Conservation (phyloP, 2,888 invertebrate genomes). For the Clepsis dumicolana region DNA sequence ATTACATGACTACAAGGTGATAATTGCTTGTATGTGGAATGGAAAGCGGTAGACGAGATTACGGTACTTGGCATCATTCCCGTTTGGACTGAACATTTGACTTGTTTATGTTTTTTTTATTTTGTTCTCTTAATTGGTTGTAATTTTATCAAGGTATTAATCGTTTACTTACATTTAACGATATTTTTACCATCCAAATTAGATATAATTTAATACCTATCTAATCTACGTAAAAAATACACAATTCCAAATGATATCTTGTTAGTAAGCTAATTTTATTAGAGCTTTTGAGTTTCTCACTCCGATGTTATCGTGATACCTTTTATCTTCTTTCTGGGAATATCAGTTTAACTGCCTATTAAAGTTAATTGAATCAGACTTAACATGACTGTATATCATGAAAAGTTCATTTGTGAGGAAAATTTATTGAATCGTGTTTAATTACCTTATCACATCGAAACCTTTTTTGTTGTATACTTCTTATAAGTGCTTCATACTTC, state of each 20-base stretch:
- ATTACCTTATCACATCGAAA: background rate
- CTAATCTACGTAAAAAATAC: background rate
- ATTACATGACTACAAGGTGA: conserved; percentile 25
- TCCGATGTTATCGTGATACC: conserved; percentile 38
- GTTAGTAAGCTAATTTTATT: conserved; percentile 12
- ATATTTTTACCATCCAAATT: background rate
- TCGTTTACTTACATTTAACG: background rate
- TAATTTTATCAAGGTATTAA: conserved; percentile 11
- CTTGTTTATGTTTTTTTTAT: conserved; percentile 3
- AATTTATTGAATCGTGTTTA: conserved; percentile 9
- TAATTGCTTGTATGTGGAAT: conserved; percentile 31
- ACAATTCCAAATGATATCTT: background rate
- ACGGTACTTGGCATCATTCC: conserved; percentile 20
- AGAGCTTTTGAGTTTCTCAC: conserved; percentile 9
- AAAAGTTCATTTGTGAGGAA: conserved; percentile 33
- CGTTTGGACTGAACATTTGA: conserved; percentile 7
- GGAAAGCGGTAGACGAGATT: conserved; percentile 21
- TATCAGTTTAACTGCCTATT: conserved; percentile 26
- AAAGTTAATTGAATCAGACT: conserved; percentile 35
- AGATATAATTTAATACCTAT: too few species aligned
- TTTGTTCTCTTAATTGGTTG: background rate
- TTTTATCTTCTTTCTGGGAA: conserved; percentile 31
- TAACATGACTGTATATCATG: conserved; percentile 21
- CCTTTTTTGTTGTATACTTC: background rate
- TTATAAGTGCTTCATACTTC: conserved; percentile 6